Conservation (phyloP, 2,888 invertebrate species). For the Hermaeophaga mercurialis region DNA sequence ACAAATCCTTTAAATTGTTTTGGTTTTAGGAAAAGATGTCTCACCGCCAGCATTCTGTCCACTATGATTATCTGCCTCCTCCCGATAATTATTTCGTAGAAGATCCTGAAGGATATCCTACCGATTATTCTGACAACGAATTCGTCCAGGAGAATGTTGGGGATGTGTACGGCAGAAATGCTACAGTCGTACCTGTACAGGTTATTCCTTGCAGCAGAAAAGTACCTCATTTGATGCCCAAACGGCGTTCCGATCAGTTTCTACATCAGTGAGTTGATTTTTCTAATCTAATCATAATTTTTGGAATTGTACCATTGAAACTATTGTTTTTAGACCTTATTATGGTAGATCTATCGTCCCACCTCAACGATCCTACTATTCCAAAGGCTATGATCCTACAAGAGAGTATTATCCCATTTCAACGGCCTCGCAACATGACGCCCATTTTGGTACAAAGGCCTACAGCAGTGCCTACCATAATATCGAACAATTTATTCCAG, state of each 20-base stretch:
- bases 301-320: too few relatives aligned
- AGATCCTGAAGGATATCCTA: constrained; percentile 41
- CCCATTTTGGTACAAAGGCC: constrained; percentile 10
- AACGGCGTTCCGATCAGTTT: constrained; percentile 24
- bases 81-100: constrained; percentile 40
- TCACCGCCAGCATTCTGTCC: constrained; percentile 15
- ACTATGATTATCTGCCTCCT: constrained; percentile 22
- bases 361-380: constrained; percentile 14
- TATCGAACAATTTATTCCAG: background rate
- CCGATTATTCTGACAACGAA: constrained; percentile 46
- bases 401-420: constrained; percentile 11
- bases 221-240: background rate
- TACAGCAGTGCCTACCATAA: constrained; percentile 20
- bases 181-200: constrained; percentile 16
- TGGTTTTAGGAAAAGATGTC: constrained; percentile 19
- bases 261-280: constrained; percentile 31
- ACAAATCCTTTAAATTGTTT: too few relatives aligned
- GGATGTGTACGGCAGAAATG: constrained; percentile 36
- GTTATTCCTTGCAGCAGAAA: constrained; percentile 15
- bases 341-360: constrained; percentile 14
- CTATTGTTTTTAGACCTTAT: too few relatives aligned
- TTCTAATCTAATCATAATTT: too few relatives aligned
- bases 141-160: constrained; percentile 18
- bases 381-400: constrained; percentile 10
- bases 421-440: constrained; percentile 15